These are phyloP conservation scores for Lagodon rhomboides DNA, from an alignment of 2,797 vertebrate species.

Conservation along the genomic window DNA sequence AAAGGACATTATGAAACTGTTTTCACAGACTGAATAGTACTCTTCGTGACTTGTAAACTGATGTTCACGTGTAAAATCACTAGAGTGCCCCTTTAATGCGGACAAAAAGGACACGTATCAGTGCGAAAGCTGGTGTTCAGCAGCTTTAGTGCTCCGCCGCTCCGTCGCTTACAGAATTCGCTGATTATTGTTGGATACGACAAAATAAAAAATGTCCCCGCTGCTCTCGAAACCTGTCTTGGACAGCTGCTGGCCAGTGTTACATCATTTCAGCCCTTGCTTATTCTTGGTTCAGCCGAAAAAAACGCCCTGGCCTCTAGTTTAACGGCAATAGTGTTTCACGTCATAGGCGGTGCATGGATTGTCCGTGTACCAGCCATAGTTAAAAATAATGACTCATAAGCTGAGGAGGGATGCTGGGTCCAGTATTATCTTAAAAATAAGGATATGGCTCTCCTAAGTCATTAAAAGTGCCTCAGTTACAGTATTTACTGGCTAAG, in stretches of 20 bases:
- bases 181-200: neutral
- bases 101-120: neutral
- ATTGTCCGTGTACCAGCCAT: neutral
- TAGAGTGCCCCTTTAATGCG: neutral
- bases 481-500: conserved; percentile 44
- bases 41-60: neutral
- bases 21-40: neutral
- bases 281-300: neutral
- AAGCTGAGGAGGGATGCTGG: neutral
- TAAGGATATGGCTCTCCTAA: neutral
- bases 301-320: neutral
- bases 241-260: neutral
- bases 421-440: neutral
- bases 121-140: neutral
- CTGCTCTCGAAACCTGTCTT: neutral
- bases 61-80: neutral
- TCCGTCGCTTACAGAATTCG: neutral
- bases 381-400: neutral
- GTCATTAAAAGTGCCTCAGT: conserved; percentile 12
- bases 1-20: neutral
- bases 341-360: neutral
- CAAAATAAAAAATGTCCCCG: neutral
- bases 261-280: neutral
- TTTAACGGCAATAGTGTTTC: neutral
- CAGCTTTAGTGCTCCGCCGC: neutral